phyloP scores from a whole-genome alignment of 2,888 invertebrate species.

The Serripes groenlandicus region DNA sequence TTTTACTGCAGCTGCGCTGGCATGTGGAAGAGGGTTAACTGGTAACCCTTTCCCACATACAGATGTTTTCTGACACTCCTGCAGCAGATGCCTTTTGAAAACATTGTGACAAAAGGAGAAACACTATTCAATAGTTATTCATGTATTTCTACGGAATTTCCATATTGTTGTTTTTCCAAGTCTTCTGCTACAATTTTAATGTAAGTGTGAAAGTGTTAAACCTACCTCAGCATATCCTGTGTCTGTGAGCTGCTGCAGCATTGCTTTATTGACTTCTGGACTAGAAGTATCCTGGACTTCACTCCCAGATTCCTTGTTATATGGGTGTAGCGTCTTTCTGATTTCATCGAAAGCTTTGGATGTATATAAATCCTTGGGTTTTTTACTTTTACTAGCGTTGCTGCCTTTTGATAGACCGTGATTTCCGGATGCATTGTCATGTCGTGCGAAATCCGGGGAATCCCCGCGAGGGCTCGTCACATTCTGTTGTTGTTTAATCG shows the following conservation, averaged over 20 bases:
- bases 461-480: conserved; percentile 25
- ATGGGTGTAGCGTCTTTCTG: conserved; percentile 68
- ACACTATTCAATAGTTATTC: no score
- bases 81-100: background rate
- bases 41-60: no score
- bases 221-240: conserved; percentile 43
- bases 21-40: background rate
- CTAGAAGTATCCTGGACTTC: conserved; percentile 53
- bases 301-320: conserved; percentile 64
- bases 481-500: conserved; percentile 30
- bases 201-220: background rate
- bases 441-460: conserved; percentile 53
- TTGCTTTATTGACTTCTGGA: conserved; percentile 45
- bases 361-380: conserved; percentile 62
- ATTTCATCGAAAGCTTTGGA: conserved; percentile 68
- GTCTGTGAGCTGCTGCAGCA: conserved; percentile 41
- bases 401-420: conserved; percentile 45
- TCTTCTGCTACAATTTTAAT: no score
- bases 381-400: conserved; percentile 49
- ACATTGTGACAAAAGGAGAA: background rate
- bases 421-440: conserved; percentile 54
- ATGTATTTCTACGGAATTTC: no score
- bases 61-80: background rate
- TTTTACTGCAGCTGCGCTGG: no score
- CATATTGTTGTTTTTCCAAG: no score